These are phyloP conservation scores for Rhinolophus ferrumequinum DNA, from an alignment of 2,113 vertebrate species.

Conservation along the genomic window DNA sequence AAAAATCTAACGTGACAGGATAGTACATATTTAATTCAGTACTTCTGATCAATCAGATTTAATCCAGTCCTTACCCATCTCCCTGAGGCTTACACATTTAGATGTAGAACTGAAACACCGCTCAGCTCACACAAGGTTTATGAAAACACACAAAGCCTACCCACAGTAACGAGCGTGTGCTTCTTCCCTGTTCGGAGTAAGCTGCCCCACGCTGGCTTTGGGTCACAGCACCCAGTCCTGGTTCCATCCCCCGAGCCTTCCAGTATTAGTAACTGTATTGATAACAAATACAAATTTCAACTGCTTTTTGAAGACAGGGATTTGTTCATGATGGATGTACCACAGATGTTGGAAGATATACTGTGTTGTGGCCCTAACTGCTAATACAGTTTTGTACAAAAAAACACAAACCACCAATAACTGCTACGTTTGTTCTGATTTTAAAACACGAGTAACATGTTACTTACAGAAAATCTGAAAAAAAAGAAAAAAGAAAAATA, in stretches of 20 bases:
- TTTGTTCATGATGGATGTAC: not conserved
- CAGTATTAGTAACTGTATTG: not conserved
- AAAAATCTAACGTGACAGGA: not conserved
- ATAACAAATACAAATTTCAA: not conserved
- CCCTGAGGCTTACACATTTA: not conserved
- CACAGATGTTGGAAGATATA: not conserved
- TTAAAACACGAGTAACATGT: not conserved
- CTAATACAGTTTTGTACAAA: not conserved
- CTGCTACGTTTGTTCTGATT: not conserved
- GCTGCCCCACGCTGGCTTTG: not conserved
- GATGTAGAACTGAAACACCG: not conserved
- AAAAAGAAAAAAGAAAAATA: not conserved
- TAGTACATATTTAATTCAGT: not conserved
- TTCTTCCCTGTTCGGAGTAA: not conserved
- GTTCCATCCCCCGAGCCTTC: not conserved
- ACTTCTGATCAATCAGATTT: not conserved
- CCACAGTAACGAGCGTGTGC: not conserved
- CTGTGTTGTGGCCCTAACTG: not conserved
- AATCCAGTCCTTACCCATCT: not conserved
- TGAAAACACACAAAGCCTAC: not conserved
- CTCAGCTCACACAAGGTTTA: not conserved
- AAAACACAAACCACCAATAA: not conserved
- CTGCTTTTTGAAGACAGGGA: slow-evolving; percentile 22
- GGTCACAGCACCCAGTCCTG: not conserved
- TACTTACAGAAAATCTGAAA: not conserved